Base-by-base conservation (phyloP, 2,888 invertebrate genomes). In the Dysmachus trigonus region DNA sequence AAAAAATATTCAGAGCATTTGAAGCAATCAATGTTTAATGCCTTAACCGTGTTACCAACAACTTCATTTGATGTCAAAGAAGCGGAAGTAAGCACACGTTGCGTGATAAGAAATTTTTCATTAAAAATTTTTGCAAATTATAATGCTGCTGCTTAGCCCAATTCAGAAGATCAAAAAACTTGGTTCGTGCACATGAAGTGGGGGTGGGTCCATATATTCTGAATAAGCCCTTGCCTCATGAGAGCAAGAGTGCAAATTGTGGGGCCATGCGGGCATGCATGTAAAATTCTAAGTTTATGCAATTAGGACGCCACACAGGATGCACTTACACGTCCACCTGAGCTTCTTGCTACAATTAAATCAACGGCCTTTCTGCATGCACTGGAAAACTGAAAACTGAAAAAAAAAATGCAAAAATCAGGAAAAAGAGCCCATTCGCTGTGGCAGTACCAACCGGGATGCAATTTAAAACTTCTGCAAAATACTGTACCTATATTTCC, bases 291-390 rank as follows among this genome's bases (percentile, higher is more conserved):
- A 33, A n/a, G 53, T 35, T 82, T 53, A 82, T 82, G 82, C 62
- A 82, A 82, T 82, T 82, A 82, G 82, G 82, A 53, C 81, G 51
- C 81, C 51, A 51, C 81, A 81, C 81, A 33, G 51, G 41, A 51
- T 51, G n/a, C 47, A 81, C 82, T 62, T 35, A 10, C 53, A 18
- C 62, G 35, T 33, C 71, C 33, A 82, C 82, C 82, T 8, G 13
- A 62, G 33, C 82, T 62, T 82, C 82, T 71, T 82, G 71, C 82
- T 82, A 82, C 22, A 82, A 82, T 82, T 41, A 35, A 82, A 53
- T 73, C 73, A 73, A 7, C 31, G 73, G 33, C 35, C n/a, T 31
- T 79, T 51, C 79, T 41, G 15, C 77, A 77, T 47, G 41, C 79
- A 22, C 27, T 22, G 62, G 62, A 22, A 27, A 27, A 27, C 27